Percentiles rank a stretch among this genome's conserved stretches.
Conservation (phyloP, 2,113 vertebrate genomes). For the Thalassarche chlororhynchos region DNA sequence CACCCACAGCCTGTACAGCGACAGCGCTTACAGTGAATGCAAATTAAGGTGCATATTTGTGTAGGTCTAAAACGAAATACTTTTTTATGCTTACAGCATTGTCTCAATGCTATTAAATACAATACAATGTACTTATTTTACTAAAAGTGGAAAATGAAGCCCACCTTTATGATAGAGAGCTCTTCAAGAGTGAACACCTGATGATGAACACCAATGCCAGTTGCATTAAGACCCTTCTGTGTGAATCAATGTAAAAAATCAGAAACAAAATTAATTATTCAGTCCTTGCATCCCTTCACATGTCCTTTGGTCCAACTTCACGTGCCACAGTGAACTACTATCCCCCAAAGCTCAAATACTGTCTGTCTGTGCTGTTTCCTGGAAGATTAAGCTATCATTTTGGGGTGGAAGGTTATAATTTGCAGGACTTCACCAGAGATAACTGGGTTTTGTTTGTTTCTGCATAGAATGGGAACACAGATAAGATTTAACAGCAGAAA, state of each 20-base stretch:
- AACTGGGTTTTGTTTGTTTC: background rate
- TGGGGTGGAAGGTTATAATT: background rate
- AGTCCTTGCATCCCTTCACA: background rate
- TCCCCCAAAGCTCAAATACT: background rate
- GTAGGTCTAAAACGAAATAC: background rate
- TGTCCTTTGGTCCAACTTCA: background rate
- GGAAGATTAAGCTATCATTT: slow-evolving; percentile 38
- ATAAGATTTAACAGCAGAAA: background rate
- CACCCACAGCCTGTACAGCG: background rate
- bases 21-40: background rate
- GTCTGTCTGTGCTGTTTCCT: slow-evolving; percentile 14
- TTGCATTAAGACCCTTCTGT: background rate
- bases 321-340: background rate
- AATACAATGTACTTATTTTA: background rate
- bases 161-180: background rate
- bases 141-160: background rate
- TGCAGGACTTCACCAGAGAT: background rate
- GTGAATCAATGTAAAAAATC: background rate
- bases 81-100: background rate
- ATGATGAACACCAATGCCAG: background rate
- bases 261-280: background rate
- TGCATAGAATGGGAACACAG: background rate
- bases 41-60: background rate
- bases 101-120: background rate
- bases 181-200: background rate